Conservation (phyloP, 2,888 invertebrate genomes). For the Drosophila picticornis region DNA sequence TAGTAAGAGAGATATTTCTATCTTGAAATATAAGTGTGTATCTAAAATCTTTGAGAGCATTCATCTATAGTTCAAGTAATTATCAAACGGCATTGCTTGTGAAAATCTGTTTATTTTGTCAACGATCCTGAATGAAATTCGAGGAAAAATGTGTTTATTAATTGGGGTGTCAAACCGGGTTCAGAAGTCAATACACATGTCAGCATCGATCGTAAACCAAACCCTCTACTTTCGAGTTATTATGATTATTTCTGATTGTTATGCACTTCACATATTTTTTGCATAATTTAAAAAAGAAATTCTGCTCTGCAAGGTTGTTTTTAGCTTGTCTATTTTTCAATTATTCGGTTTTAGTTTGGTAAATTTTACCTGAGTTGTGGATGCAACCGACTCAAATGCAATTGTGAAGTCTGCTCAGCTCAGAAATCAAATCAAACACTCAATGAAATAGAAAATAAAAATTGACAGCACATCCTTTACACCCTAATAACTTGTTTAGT, state of each 20-base stretch:
- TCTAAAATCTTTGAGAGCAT: not conserved
- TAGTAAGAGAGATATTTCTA: not conserved
- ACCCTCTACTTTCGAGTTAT: not conserved
- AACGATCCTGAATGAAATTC: not conserved
- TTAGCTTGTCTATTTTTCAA: not conserved
- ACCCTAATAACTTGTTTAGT: not conserved
- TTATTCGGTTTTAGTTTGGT: not conserved
- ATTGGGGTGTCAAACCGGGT: not conserved
- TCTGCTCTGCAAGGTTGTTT: not conserved
- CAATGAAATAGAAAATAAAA: not conserved
- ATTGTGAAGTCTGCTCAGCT: not conserved
- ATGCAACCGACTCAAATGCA: not conserved
- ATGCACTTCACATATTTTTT: not conserved
- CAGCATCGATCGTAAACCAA: not conserved
- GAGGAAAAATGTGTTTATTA: not conserved
- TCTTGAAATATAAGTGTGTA: not conserved
- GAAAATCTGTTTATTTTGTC: not conserved
- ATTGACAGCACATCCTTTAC: not conserved
- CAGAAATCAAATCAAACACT: not conserved
- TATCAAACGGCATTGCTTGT: not conserved
- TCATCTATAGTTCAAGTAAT: not conserved
- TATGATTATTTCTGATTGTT: not conserved
- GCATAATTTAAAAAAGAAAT: not conserved
- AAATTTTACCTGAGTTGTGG: not conserved
- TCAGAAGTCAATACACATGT: not conserved